Conservation (phyloP, 1,140 invertebrate species). For the Drosophila sulfurigaster region DNA sequence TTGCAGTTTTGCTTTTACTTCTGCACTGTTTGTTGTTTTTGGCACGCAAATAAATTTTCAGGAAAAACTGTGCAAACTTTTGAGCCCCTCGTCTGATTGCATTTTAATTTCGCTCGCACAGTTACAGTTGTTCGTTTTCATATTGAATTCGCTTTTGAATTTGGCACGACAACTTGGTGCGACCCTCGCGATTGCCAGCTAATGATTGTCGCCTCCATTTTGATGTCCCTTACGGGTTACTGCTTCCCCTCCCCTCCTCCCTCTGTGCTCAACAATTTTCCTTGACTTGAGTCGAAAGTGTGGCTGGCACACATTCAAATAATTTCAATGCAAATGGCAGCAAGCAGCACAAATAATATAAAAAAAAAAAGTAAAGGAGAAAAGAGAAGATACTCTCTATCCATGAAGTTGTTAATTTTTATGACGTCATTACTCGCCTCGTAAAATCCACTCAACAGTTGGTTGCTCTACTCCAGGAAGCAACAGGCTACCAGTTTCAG, state of each 20-base stretch:
- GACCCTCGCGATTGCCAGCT: conserved; percentile 30
- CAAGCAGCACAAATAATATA: conserved; percentile 36
- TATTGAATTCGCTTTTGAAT: conserved; percentile 41
- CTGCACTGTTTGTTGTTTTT: conserved; percentile 21
- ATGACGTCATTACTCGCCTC: conserved; percentile 83
- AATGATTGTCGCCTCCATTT: conserved; percentile 37
- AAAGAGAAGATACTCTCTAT: conserved; percentile 29
- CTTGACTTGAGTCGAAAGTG: conserved; percentile 19
- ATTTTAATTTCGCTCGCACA: conserved; percentile 48
- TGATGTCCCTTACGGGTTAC: conserved; percentile 20
- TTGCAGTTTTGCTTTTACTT: conserved; percentile 4
- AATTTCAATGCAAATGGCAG: conserved; percentile 57
- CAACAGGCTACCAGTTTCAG: conserved; percentile 59
- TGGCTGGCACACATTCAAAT: conserved; percentile 59
- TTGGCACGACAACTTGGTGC: conserved; percentile 23
- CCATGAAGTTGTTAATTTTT: conserved; percentile 83
- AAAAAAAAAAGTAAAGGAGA: conserved; percentile 10
- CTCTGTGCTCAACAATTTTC: no score
- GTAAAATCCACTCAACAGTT: conserved; percentile 83
- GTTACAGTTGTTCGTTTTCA: conserved; percentile 16
- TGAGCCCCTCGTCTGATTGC: conserved; percentile 31
- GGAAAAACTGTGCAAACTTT: conserved; percentile 31
- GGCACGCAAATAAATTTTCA: conserved; percentile 53
- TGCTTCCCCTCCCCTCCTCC: not conserved
- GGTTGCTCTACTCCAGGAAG: conserved; percentile 53